Evolutionary conservation across 2,113 vertebrate genomes (phyloP), one percentile per base, ranked within the genome.

Genomic region (Ondatra zibethicus): DNA sequence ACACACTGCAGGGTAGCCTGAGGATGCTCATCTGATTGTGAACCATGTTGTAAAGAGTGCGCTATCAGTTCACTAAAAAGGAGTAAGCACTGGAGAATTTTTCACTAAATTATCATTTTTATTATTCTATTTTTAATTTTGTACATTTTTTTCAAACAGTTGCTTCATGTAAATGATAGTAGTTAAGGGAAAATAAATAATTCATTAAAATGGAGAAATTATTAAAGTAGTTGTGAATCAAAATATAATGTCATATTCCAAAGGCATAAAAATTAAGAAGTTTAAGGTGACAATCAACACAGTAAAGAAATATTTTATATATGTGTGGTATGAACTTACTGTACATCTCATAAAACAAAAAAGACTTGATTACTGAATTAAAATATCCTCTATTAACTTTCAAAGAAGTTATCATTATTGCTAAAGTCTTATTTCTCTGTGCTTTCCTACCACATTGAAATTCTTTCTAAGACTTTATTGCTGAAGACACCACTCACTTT

Each of bases 51-150:
- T 1, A 42, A 36, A 76, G 6, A 14, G 1, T 58, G 39, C 61
- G 47, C 17, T 88, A 70, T 55, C 23, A 50, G 0, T 50, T 7
- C 10, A 90, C 25, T 58, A 52, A 70, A 42, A 82, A 58, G 14
- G 33, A 65, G 39, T 61, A 77, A 2, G 4, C 9, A n/a, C 33
- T 92, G 36, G 5, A 73, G 11, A 72, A 47, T 55, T 52, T 77
- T 94, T 85, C 14, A 92, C 21, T 85, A 81, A 76, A 25, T 89
- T 88, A 85, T 95, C 16, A 88, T 50, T 91, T 78, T n/a, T 80
- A 52, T 70, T 42, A 92, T 5, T 90, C 13, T 45, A 65, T 90
- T 96, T 94, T 85, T 55, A 63, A 84, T 75, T 96, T 70, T 80
- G 0, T 39, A 78, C 17, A 75, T 77, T 55, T 68, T 68, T 77